Base-by-base conservation (phyloP, 2,888 invertebrate species). In the Psylliodes chrysocephalus region DNA sequence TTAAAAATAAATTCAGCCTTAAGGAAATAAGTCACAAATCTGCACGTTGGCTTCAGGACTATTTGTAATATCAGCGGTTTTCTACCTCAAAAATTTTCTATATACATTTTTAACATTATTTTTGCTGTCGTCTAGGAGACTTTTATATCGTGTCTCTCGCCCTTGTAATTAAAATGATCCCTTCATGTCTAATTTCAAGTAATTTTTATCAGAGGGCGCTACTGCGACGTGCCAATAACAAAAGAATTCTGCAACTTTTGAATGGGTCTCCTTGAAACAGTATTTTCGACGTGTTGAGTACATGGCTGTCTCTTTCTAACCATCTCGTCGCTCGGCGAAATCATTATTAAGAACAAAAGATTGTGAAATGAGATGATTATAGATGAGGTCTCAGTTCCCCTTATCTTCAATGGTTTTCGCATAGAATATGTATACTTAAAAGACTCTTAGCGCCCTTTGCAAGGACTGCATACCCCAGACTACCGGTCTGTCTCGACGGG, bases 291-390 rank as follows among this genome's bases (percentile, higher is more conserved):
- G 75, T 74, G 72, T 75, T 75, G 70, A 69, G 73, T 70, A 70
- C 69, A 69, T 70, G 49, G 28, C 63, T 68, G 72, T 73, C 71
- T 69, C 64, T 66, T 44, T 62, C 38, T 30, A 42, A 30, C 53
- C 47, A 33, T 40, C 40, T 28, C 42, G 30, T 42, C 57, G 64
- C 77, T 78, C 75, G 73, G 75, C 78, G 72, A 80, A 77, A 80
- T 82, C 81, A 81, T 81, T 82, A 81, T 81, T 80, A 79, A 75
- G 81, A 81, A 82, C 82, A 82, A 82, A 82, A 81, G 82, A 79
- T 79, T 78, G 75, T 74, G 77, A 79, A 82, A 82, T 79, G 81
- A 81, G 81, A 81, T 81, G 81, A 81, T 81, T 81, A 80, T 79
- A 77, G 80, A 81, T 79, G 80, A 77, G 78, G 79, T 77, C 66